phyloP scores from a whole-genome alignment of 2,113 vertebrate species.

The Actenoides lindsayi region DNA sequence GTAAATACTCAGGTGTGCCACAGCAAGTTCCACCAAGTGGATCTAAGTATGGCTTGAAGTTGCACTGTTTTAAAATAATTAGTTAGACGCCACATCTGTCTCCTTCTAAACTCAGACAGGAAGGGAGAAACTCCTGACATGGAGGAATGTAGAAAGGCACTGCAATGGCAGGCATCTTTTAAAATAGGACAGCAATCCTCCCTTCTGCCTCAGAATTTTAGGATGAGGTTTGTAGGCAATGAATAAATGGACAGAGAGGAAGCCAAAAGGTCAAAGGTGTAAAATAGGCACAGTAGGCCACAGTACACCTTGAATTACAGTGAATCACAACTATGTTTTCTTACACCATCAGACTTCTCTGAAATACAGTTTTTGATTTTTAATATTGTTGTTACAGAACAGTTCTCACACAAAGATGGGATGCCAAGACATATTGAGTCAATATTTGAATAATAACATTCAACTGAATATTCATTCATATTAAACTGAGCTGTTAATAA shows the following conservation, averaged over 20 bases:
- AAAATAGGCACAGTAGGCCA: not conserved
- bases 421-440: not conserved
- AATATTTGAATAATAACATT: not conserved
- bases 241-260: not conserved
- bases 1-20: not conserved
- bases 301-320: not conserved
- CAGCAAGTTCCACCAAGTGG: not conserved
- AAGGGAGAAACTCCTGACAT: not conserved
- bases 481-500: not conserved
- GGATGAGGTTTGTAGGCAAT: not conserved
- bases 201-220: not conserved
- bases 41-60: not conserved
- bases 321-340: not conserved
- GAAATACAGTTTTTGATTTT: not conserved
- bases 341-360: not conserved
- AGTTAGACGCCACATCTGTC: not conserved
- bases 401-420: not conserved
- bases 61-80: not conserved
- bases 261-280: not conserved
- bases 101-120: not conserved
- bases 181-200: not conserved
- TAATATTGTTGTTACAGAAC: not conserved
- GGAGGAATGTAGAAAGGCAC: not conserved
- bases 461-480: not conserved
- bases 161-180: not conserved